Evolutionary conservation across 2,797 vertebrate genomes (phyloP), one percentile per base, ranked within the genome.

Genomic region (Harpagifer antarcticus): DNA sequence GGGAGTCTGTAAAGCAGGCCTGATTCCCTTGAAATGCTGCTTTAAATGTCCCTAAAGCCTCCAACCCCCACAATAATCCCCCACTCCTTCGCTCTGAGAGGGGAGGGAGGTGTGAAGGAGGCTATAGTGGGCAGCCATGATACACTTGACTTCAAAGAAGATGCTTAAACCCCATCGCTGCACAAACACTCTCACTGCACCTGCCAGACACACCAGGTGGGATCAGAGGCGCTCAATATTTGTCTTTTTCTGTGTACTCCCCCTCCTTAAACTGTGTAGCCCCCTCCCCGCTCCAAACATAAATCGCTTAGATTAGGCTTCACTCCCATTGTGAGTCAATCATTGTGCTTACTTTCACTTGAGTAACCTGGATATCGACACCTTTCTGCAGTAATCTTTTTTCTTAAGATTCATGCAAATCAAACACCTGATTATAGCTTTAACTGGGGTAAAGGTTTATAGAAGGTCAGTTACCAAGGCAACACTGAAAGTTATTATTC

Each of bases 1-100:
- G 74, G 83, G 89, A 84, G 86, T 75, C 79, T 73, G 78, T 84
- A 88, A 88, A 87, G 88, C 84, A 81, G 89, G 76, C 82, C 81
- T 86, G 79, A 92, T 90, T 92, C 91, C 89, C 91, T 88, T 90
- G 89, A 93, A 93, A 90, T 73, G 82, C 89, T 87, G 83, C 86
- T 90, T 93, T 91, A 92, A 93, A 86, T 92, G 89, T 92, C 88
- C 87, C 88, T 82, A 83, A 93, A 85, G 76, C 83, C 83, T 80
- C 74, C 49, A 33, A 5, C 57, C 10, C 69, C 68, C 59, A 47
- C 76, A 68, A 71, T 89, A 92, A 92, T 90, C 91, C 86, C 74
- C 65, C 68, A 73, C 78, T 82, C 68, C 72, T 83, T 76, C 76
- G 12, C 85, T 82, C 68, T 61, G 65, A 79, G 78, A 78, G 78